Conservation (phyloP, 1,140 invertebrate genomes). For the Ephestia elutella region DNA sequence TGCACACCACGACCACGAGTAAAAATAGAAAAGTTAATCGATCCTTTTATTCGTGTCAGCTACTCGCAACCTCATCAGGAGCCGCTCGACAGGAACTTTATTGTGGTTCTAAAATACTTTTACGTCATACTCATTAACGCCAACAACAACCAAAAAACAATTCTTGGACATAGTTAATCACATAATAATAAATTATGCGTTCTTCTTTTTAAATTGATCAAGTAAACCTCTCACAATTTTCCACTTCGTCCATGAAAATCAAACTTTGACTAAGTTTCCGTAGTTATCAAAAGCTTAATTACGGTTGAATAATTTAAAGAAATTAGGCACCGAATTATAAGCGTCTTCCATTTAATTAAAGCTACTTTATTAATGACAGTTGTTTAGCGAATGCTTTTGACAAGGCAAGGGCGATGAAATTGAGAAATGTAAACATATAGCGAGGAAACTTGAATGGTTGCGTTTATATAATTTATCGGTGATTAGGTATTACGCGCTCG, state of each 20-base stretch:
- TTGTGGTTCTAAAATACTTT: neutral
- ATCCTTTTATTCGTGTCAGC: slow-evolving; percentile 68
- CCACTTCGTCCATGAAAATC: neutral
- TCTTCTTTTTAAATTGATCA: slow-evolving; percentile 4
- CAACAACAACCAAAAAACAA: too few relatives aligned
- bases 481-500: slow-evolving; percentile 26
- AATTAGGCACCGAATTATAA: slow-evolving; percentile 5
- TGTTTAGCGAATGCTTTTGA: slow-evolving; percentile 22
- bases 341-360: slow-evolving; percentile 9
- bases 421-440: slow-evolving; percentile 14
- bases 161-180: too few relatives aligned
- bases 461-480: slow-evolving; percentile 31
- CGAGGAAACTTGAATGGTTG: slow-evolving; percentile 21
- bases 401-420: slow-evolving; percentile 11
- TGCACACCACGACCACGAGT: slow-evolving; percentile 42
- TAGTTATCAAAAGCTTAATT: slow-evolving; percentile 2
- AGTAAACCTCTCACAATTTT: neutral
- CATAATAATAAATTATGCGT: neutral
- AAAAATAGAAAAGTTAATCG: slow-evolving; percentile 71
- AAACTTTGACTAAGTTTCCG: neutral
- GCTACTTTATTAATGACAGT: slow-evolving; percentile 22
- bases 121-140: too few relatives aligned
- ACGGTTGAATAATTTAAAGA: neutral
- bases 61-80: slow-evolving; percentile 51
- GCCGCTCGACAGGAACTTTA: slow-evolving; percentile 33